Evolutionary conservation across 2,888 invertebrate genomes (phyloP).

Genomic region (Holacanthella duospinosa): DNA sequence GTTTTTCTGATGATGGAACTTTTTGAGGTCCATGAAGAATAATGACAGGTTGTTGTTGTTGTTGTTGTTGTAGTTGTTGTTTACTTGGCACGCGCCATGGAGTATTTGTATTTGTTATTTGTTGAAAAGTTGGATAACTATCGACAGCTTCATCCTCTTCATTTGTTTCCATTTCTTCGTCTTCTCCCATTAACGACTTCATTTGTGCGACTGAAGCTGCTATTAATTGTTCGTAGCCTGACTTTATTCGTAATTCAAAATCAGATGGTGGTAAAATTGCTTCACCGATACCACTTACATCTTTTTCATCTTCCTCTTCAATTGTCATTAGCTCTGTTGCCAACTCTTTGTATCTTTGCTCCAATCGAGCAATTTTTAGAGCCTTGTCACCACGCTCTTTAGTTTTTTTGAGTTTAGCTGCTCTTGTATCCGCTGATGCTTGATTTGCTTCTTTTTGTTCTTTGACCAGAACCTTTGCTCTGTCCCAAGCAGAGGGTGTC

Average conservation of each 20-base stretch:
- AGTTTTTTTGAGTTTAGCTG: neutral
- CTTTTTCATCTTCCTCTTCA: neutral
- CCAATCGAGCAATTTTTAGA: neutral
- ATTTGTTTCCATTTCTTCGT: neutral
- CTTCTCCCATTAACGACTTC: neutral
- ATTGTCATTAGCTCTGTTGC: neutral
- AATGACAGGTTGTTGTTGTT: no score
- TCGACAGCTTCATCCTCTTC: no score
- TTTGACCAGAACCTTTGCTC: neutral
- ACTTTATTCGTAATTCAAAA: neutral
- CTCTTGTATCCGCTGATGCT: neutral
- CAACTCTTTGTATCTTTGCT: neutral
- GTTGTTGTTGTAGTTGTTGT: no score
- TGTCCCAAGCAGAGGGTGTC: neutral
- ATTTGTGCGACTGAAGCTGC: neutral
- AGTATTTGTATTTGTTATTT: no score
- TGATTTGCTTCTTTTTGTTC: neutral
- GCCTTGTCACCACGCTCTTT: neutral
- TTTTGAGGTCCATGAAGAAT: no score
- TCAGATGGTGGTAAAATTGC: neutral
- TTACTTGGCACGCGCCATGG: no score
- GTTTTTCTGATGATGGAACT: neutral
- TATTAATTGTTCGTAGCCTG: neutral
- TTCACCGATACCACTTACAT: no score
- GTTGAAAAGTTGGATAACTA: no score